Base-by-base conservation (phyloP, 1,140 invertebrate genomes). In the Bombus consobrinus region DNA sequence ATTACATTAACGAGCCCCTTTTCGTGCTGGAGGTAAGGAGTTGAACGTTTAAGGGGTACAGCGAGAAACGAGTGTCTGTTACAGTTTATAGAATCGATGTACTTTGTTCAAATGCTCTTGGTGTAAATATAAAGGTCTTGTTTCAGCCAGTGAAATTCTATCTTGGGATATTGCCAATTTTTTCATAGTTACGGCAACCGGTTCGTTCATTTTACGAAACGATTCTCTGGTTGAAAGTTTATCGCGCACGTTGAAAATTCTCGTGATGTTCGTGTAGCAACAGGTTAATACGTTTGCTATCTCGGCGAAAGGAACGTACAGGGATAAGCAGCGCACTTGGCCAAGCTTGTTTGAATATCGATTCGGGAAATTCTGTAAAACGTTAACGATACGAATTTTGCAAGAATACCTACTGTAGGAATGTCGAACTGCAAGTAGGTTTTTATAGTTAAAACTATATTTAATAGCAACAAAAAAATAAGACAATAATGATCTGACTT, bases 231-330 rank as follows among this genome's bases (percentile, higher is more conserved):
- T 64, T 22, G 5, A 43, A 34, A 32, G 76, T 64, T 79, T 34
- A 41, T 62, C 34, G 25, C 34, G 57, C 32, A 47, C 59, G 59
- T 79, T 28, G 41, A 32, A 34, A 79, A 79, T 69, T 47, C 41
- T 69, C 41, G 13, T 13, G 37, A 78, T 15, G 39, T 32, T 78
- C 39, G 39, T 37, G 22, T 28, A 79, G 77, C 77, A 79, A 79
- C 77, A 79, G 77, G 77, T 79, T 79, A 43, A 79, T 79, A 79
- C n/a, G 25, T 79, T 79, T 37, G 8, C 34, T n/a, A 32, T 34
- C n/a, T 47, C 39, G n/a, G 6, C 13, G 25, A 28, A 18, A 37
- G 32, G 25, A 34, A n/a, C 34, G 66, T 66, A 15, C 41, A 15
- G 64, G 15, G 77, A 79, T 79, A 79, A 79, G 77, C 22, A 79